Evolutionary conservation across 2,113 vertebrate species (phyloP), one percentile per base, ranked within the genome.

Genomic region (Mugil cephalus): DNA sequence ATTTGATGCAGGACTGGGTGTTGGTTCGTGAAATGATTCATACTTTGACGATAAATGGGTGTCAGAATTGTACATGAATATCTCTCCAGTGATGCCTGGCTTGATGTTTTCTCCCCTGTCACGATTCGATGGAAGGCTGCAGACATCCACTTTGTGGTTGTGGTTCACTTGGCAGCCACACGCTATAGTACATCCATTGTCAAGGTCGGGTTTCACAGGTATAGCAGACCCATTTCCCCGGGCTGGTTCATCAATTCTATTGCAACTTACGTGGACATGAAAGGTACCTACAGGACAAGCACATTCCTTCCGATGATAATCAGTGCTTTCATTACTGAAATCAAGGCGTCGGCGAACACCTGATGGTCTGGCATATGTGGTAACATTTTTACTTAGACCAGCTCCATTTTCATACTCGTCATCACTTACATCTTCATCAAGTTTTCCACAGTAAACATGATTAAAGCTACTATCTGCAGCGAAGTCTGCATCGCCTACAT

Each of bases 301-400:
- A 17, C 9, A 36, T 10, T 0, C 43, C 55, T 67, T 73, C 13
- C 70, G 54, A 17, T 59, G 47, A 40, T 51, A n/a, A 64, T 63
- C 30, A 10, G 0, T 15, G 17, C 0, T 43, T 76, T 87, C 69
- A 65, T 30, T 12, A 71, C 93, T 94, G 58, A 96, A 97, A 71
- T 79, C 87, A 51, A 97, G 88, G 45, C 94, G 94, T 66, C 95
- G 94, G 1, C 94, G 65, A 52, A 94, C 90, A 10, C 88, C 79
- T 15, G 91, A 70, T 30, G 91, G 88, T 66, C 45, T 56, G 54
- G 86, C 58, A 59, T 56, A 56, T 65, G 36, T 38, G n/a, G 18
- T 19, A 24, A 21, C 5, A 66, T 58, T 40, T 8, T 38, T 38
- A 45, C 38, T 55, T 10, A 34, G 6, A 51, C n/a, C 13, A 45